Conservation (phyloP, 2,888 invertebrate genomes). For the Thyatira batis region DNA sequence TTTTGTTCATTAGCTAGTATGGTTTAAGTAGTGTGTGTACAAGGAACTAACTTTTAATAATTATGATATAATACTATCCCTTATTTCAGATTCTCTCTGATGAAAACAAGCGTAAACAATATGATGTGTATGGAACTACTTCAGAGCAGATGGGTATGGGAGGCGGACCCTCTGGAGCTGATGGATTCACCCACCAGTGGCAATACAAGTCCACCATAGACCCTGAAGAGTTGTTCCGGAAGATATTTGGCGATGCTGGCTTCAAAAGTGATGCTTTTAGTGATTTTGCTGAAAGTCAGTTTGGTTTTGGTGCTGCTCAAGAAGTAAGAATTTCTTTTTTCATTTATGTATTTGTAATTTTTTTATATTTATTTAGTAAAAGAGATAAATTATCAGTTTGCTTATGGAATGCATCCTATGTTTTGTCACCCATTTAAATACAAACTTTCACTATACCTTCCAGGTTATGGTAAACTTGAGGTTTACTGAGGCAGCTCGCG, state of each 20-base stretch:
- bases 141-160: constrained; percentile 92
- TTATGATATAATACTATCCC: neutral
- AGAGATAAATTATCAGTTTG: too few species aligned
- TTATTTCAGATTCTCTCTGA: constrained; percentile 90
- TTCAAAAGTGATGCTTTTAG: constrained; percentile 86
- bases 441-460: constrained; percentile 12
- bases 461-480: constrained; percentile 93
- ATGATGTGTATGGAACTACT: constrained; percentile 96
- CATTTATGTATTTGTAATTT: neutral
- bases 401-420: too few species aligned
- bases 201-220: constrained; percentile 94
- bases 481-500: constrained; percentile 97
- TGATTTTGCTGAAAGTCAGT: constrained; percentile 94
- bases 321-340: constrained; percentile 83
- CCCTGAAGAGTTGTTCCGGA: constrained; percentile 97
- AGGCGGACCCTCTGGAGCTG: constrained; percentile 80
- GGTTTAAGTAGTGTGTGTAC: too few species aligned
- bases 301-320: constrained; percentile 95
- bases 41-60: neutral
- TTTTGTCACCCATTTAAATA: neutral
- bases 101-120: constrained; percentile 94
- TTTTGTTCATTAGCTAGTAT: too few species aligned
- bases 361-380: too few species aligned
- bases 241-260: constrained; percentile 95
- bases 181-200: constrained; percentile 89